A percentile compares a stretch with the other conserved stretches of the same genome.
Conservation (phyloP, 2,888 invertebrate genomes). For the Psylliodes chrysocephalus region DNA sequence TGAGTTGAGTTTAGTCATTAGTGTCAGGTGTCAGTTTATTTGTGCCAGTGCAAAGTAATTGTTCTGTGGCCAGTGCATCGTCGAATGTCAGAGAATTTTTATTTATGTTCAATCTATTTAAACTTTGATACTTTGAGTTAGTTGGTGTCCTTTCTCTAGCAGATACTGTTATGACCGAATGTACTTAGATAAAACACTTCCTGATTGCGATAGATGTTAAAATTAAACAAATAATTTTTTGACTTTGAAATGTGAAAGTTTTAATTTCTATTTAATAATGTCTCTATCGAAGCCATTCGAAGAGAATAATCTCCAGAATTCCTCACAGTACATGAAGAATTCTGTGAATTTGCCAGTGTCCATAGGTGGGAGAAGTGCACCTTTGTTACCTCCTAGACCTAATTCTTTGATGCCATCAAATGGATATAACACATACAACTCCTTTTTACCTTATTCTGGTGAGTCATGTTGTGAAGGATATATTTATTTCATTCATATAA, state of each 20-base stretch:
- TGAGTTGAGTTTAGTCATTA: no score
- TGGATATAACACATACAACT: constrained; percentile 44
- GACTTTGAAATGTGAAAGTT: constrained; percentile 19
- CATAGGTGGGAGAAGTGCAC: constrained; percentile 51
- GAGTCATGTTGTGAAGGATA: no score
- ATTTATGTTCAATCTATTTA: background rate
- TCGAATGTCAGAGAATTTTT: no score
- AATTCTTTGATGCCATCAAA: constrained; percentile 40
- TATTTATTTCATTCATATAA: no score
- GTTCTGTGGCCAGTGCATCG: no score
- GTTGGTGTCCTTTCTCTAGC: background rate
- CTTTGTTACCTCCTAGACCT: constrained; percentile 62
- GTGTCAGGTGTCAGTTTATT: no score
- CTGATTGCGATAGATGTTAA: background rate
- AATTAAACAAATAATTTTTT: background rate
- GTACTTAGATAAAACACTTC: no score
- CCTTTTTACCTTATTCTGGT: constrained; percentile 50
- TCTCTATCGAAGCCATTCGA: constrained; percentile 39
- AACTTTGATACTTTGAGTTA: constrained; percentile 1
- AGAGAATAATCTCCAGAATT: constrained; percentile 48
- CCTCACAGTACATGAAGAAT: constrained; percentile 47
- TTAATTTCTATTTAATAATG: constrained; percentile 9
- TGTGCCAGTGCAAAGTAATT: no score
- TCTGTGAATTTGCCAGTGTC: constrained; percentile 37
- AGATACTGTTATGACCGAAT: background rate